Conservation (phyloP, 2,888 invertebrate genomes). For the Nymphalis polychloros region DNA sequence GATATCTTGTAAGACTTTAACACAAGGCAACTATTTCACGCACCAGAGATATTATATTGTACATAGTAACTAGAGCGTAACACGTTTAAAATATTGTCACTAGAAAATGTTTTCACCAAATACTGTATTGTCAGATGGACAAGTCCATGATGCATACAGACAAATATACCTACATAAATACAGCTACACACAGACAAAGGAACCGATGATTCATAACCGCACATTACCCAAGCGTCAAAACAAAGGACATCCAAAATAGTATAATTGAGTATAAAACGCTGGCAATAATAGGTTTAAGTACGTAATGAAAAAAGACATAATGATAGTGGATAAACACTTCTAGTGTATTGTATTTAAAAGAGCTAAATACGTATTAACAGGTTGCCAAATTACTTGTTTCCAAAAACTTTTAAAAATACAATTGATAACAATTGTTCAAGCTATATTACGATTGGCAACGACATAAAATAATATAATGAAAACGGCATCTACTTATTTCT, state of each 20-base stretch:
- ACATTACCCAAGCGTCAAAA: constrained; percentile 25
- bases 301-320: constrained; percentile 6
- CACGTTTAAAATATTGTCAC: constrained; percentile 5
- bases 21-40: constrained; percentile 10
- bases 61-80: constrained; percentile 14
- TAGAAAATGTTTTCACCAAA: constrained; percentile 5
- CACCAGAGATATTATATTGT: constrained; percentile 7
- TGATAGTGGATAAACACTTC: background rate
- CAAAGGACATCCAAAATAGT: constrained; percentile 35
- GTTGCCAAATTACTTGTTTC: constrained; percentile 10
- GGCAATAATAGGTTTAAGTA: constrained; percentile 12
- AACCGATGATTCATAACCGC: constrained; percentile 31
- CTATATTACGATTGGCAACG: constrained; percentile 20
- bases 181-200: constrained; percentile 26
- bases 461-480: background rate
- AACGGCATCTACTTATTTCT: background rate
- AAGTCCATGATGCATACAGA: background rate
- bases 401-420: constrained; percentile 26
- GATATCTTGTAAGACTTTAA: constrained; percentile 3
- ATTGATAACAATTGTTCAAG: constrained; percentile 13
- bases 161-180: background rate
- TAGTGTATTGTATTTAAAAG: constrained; percentile 2
- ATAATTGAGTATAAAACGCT: constrained; percentile 15
- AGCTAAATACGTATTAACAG: background rate
- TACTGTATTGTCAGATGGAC: constrained; percentile 1